These are phyloP conservation scores for Hemitrygon akajei DNA, from an alignment of 2,797 vertebrate species.

Conservation along the genomic window DNA sequence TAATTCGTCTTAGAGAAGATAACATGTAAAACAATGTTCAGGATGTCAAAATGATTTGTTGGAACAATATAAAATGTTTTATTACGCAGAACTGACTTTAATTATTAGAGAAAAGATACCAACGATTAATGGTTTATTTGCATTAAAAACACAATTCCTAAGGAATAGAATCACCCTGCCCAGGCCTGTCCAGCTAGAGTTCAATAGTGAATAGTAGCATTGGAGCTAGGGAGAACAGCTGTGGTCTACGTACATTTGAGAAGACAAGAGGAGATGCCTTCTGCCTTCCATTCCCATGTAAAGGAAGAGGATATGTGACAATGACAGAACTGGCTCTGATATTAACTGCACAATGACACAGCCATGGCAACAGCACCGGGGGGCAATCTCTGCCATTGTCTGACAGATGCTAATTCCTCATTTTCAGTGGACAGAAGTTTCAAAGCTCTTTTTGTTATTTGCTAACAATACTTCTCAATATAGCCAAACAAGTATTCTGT, in stretches of 20 bases:
- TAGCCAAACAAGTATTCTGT: background rate
- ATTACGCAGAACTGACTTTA: background rate
- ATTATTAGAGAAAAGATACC: constrained; percentile 2
- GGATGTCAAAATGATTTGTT: constrained; percentile 32
- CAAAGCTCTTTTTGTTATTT: background rate
- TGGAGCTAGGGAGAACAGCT: background rate
- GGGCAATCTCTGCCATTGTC: background rate
- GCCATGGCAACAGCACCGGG: background rate
- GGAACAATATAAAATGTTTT: background rate
- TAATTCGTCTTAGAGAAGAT: background rate
- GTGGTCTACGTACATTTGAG: background rate
- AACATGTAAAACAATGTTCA: background rate
- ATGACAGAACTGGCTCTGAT: background rate
- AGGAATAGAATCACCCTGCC: background rate
- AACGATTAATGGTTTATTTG: background rate
- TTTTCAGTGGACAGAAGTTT: background rate
- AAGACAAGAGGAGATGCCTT: background rate
- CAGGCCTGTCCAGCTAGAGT: background rate
- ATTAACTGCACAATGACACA: background rate
- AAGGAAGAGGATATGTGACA: background rate
- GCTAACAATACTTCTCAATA: background rate
- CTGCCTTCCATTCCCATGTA: background rate
- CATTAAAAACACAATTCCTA: background rate
- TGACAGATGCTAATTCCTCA: background rate
- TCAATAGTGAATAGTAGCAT: too few relatives aligned